These are phyloP conservation scores for Gallinago paraguaiae DNA, from an alignment of 2,113 vertebrate species.

Conservation along the genomic window DNA sequence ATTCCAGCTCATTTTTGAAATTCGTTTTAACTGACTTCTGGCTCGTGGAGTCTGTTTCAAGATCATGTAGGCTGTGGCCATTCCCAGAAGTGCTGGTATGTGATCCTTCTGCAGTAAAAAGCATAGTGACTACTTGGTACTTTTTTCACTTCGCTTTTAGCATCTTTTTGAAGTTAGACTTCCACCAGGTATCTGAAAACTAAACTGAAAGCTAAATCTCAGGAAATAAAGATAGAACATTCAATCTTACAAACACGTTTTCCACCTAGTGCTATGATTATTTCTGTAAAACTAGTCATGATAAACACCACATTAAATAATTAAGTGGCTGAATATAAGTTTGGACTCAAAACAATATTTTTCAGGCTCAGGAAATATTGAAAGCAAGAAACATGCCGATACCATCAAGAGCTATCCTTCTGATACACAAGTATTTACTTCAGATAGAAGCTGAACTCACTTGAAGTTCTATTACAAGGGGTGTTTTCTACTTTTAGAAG, in stretches of 20 bases:
- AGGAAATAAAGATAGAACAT: neutral
- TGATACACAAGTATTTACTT: neutral
- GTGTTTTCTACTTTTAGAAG: neutral
- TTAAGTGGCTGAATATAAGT: neutral
- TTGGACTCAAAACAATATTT: neutral
- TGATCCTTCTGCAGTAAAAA: constrained; percentile 87
- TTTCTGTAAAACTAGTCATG: neutral
- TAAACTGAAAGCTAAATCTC: neutral
- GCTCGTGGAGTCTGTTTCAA: constrained; percentile 93
- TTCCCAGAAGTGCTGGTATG: constrained; percentile 91
- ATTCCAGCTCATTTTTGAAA: constrained; percentile 97
- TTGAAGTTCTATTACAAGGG: neutral
- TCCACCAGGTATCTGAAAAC: neutral
- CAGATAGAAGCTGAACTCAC: neutral
- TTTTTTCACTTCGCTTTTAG: neutral
- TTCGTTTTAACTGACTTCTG: constrained; percentile 93
- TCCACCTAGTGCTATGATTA: neutral
- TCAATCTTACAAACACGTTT: neutral
- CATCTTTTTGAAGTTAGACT: neutral
- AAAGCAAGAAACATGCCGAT: neutral
- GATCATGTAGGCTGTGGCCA: constrained; percentile 97
- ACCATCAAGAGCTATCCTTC: neutral
- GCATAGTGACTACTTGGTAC: neutral
- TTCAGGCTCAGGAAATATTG: neutral
- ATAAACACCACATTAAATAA: neutral